These are phyloP conservation scores for Euura lappo DNA, from an alignment of 1,140 invertebrate species.

Conservation along the genomic window DNA sequence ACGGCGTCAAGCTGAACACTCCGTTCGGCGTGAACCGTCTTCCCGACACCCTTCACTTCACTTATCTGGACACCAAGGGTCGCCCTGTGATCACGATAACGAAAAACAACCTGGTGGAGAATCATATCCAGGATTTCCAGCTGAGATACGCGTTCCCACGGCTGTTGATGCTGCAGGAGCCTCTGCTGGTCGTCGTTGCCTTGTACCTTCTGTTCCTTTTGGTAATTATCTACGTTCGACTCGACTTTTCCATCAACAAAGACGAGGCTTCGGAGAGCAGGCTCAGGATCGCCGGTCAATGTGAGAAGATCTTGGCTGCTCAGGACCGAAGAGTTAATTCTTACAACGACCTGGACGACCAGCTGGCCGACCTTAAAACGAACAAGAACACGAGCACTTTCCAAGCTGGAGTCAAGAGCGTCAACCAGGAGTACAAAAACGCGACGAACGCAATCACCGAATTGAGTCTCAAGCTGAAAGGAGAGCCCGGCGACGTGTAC, in stretches of 20 bases:
- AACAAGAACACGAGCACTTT: constrained; percentile 69
- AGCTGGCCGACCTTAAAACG: constrained; percentile 68
- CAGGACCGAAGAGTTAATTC: constrained; percentile 69
- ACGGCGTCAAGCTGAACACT: constrained; percentile 79
- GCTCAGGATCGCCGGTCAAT: constrained; percentile 62
- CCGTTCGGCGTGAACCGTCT: constrained; percentile 83
- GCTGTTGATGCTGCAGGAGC: constrained; percentile 88
- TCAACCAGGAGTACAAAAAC: constrained; percentile 71
- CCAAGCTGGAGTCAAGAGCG: constrained; percentile 63
- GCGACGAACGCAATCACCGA: constrained; percentile 66
- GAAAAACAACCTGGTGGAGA: constrained; percentile 92
- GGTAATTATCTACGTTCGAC: constrained; percentile 92
- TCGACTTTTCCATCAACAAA: constrained; percentile 92
- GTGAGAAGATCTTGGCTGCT: constrained; percentile 64
- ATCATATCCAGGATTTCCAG: constrained; percentile 93
- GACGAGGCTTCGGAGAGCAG: constrained; percentile 66
- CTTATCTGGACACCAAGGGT: constrained; percentile 95
- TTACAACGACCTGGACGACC: constrained; percentile 71
- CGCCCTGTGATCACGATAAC: constrained; percentile 85
- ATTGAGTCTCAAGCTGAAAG: constrained; percentile 66
- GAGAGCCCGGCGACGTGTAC: constrained; percentile 68
- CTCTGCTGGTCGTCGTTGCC: constrained; percentile 85
- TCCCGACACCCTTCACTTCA: constrained; percentile 82
- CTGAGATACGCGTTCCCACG: constrained; percentile 90
- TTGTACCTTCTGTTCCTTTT: constrained; percentile 90